Evolutionary conservation across 2,888 invertebrate genomes (phyloP), one percentile per base, ranked within the genome.

Genomic region (Napeogenes sylphis): DNA sequence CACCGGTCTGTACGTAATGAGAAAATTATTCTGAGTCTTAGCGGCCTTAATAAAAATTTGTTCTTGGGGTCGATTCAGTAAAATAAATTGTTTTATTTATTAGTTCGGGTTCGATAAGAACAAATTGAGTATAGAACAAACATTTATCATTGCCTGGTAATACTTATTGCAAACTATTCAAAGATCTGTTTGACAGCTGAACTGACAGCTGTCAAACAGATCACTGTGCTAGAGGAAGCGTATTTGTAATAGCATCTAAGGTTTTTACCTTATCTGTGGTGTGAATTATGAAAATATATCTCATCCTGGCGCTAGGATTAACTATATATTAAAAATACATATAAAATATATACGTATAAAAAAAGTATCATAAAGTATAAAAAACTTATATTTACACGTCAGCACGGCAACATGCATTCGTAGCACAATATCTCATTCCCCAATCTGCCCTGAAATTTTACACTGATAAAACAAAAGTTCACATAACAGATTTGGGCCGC

Each of bases 21-120:
- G 82, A 83, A 89, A 88, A 90, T 90, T 90, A 90, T 90, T 80
- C 90, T 74, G 75, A 76, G 88, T 75, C 87, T 89, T 89, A 87
- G 80, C 82, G 74, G 73, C 81, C 77, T 82, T 86, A 85, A 85
- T 87, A 89, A 89, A 90, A 90, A 89, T 89, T 88, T 87, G 87
- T 82, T 79, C 81, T 69, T 69, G 76, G 83, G 83, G 81, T 77
- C 75, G 79, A 78, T 75, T 74, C 74, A 79, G 77, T 73, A 74
- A 75, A 76, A 81, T 78, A 77, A 82, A 82, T 83, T 78, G 75
- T 65, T 64, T 63, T 61, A 65, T 61, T 67, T 69, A 69, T 66
- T 70, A 71, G 54, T 47, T 60, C 61, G 51, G 51, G 8, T 72
- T 66, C 66, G 58, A 42, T 66, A 51, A 62, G 67, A 68, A 68